Base-by-base conservation (phyloP, 2,113 vertebrate species). In the Plecotus auritus region DNA sequence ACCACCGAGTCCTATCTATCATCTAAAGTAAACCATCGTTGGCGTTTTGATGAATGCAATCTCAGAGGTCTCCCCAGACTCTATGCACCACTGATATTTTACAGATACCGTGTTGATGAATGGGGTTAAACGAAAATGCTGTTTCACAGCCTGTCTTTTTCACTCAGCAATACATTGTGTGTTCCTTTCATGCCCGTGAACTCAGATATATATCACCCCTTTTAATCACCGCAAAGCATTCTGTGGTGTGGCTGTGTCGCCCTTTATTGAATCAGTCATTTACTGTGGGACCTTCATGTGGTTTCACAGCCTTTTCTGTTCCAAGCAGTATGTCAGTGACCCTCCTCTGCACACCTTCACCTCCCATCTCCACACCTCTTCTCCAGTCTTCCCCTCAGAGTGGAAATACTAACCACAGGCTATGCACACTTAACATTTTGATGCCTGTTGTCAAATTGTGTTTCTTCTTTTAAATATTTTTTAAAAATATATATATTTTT, bases 91-190 rank as follows among this genome's bases (percentile, higher is more conserved):
- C 28, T 66, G 61, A 47, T 87, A 90, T 91, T 93, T 89, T 91
- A 77, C 94, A 67, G 54, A 35, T 70, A 89, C 64, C 76, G 51
- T 76, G 90, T 95, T 93, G 88, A 96, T 90, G 85, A 95, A 90
- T 82, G 76, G 37, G 20, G 22, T 80, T 80, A 74, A 83, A 89
- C 0, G 12, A 64, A 64, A 89, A 81, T 86, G 80, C 37, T 66
- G 35, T 42, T 93, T 92, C 88, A 61, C 73, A 90, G 90, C 45
- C 45, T 82, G 72, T 89, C 32, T 66, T 51, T 87, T 91, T 89
- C 11, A 54, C 67, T 85, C 35, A 61, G 37, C 73, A 93, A 85
- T 93, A 94, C 91, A 59, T 37, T n/a, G 40, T 76, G 40, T 26
- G 23, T n/a, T 80, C 49, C 76, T 83, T 97, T 88, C 74, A 40